Percentiles rank a stretch among this genome's conserved stretches.
Conservation (phyloP, 2,888 invertebrate species). For the Brachyptera putata region DNA sequence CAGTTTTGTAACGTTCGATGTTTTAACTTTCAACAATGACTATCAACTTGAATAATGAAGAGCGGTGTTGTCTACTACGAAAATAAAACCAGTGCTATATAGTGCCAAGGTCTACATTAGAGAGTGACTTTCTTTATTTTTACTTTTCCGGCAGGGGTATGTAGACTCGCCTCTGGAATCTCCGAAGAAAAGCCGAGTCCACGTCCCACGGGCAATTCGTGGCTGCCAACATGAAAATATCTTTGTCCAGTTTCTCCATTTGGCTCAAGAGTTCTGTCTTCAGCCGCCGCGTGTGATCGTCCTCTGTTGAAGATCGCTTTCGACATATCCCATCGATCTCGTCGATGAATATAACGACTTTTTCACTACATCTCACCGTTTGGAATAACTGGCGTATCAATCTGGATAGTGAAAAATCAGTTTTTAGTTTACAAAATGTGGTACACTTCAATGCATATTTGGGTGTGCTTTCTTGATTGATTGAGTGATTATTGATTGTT, state of each 20-base stretch:
- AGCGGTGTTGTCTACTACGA: too few relatives aligned
- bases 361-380: slow-evolving; percentile 42
- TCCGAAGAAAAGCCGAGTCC: slow-evolving; percentile 53
- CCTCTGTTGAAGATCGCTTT: slow-evolving; percentile 47
- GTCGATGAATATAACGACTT: slow-evolving; percentile 54
- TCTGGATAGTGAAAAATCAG: too few relatives aligned
- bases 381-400: slow-evolving; percentile 45
- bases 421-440: too few relatives aligned
- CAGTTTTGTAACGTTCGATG: too few relatives aligned
- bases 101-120: too few relatives aligned
- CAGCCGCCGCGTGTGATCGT: slow-evolving; percentile 50
- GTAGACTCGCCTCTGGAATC: slow-evolving; percentile 54
- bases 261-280: slow-evolving; percentile 56
- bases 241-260: slow-evolving; percentile 43
- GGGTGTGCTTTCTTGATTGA: too few relatives aligned
- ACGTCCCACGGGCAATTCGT: slow-evolving; percentile 62
- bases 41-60: too few relatives aligned
- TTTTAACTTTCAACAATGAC: too few relatives aligned
- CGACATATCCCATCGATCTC: slow-evolving; percentile 57
- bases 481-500: too few relatives aligned
- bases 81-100: too few relatives aligned
- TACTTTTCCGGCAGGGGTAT: slow-evolving; percentile 52
- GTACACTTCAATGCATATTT: too few relatives aligned
- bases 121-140: too few relatives aligned
- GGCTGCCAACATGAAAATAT: slow-evolving; percentile 49